Percentiles rank a stretch among this genome's conserved stretches.
phyloP scores from a whole-genome alignment of 2,888 invertebrate species.

The Allygus modestus region DNA sequence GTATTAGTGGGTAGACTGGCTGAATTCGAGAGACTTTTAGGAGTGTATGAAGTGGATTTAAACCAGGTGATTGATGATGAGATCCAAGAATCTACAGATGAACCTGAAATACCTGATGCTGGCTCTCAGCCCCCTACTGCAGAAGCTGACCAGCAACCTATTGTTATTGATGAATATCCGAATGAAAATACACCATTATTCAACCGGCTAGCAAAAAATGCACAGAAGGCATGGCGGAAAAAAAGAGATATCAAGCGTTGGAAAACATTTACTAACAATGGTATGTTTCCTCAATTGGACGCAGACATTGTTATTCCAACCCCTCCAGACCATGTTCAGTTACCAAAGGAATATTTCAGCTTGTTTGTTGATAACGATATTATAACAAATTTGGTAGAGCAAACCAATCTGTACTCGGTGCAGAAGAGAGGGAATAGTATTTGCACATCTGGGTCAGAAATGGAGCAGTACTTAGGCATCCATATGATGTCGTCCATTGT shows the following conservation, averaged over 20 bases:
- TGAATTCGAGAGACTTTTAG: not conserved
- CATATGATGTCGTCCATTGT: slow-evolving; percentile 68
- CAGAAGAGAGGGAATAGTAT: slow-evolving; percentile 66
- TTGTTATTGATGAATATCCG: too few species aligned
- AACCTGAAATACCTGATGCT: too few species aligned
- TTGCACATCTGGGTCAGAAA: slow-evolving; percentile 66
- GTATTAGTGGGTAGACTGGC: not conserved
- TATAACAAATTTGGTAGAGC: slow-evolving; percentile 34
- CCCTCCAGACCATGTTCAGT: slow-evolving; percentile 51
- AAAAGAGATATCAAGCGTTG: not conserved
- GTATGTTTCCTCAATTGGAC: not conserved
- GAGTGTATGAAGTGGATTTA: not conserved
- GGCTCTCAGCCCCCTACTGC: too few species aligned
- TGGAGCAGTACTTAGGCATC: slow-evolving; percentile 68
- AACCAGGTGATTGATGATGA: too few species aligned
- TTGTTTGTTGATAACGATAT: not conserved
- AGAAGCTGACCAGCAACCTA: too few species aligned
- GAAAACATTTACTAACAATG: not conserved
- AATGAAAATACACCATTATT: slow-evolving; percentile 1
- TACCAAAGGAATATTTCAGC: slow-evolving; percentile 55
- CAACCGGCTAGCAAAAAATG: not conserved
- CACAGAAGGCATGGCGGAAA: not conserved
- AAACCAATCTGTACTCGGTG: slow-evolving; percentile 46
- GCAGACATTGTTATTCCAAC: slow-evolving; percentile 47
- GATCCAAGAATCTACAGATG: too few species aligned